Conservation (phyloP, 2,113 vertebrate genomes). For the Vidua chalybeata region DNA sequence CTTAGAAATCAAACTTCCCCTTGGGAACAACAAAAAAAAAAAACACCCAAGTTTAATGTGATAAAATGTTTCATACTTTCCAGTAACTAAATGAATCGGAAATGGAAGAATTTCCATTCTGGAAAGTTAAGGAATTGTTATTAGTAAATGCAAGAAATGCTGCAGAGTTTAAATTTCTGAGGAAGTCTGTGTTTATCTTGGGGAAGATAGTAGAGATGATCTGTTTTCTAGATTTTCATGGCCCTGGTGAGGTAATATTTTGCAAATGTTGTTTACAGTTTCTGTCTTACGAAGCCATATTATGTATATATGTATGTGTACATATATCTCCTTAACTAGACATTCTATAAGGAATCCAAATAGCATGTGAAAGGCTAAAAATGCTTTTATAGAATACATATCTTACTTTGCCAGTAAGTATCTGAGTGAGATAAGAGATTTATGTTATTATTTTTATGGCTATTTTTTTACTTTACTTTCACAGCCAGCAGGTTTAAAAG, state of each 20-base stretch:
- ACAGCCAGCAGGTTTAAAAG: neutral
- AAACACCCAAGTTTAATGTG: neutral
- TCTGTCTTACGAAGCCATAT: neutral
- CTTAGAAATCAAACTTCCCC: neutral
- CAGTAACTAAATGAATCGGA: slow-evolving; percentile 6
- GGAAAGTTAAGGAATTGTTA: slow-evolving; percentile 17
- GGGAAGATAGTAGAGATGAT: neutral
- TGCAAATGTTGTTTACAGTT: slow-evolving; percentile 52
- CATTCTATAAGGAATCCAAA: neutral
- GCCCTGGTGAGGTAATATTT: slow-evolving; percentile 14
- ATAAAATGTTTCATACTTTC: slow-evolving; percentile 14
- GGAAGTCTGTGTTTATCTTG: slow-evolving; percentile 43
- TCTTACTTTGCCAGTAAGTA: neutral
- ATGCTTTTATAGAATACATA: neutral
- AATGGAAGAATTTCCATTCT: slow-evolving; percentile 29
- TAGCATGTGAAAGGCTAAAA: neutral
- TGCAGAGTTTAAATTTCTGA: slow-evolving; percentile 8
- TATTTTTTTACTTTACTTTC: neutral
- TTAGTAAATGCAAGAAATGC: slow-evolving; percentile 1
- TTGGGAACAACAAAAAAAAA: neutral
- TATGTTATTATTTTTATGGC: neutral
- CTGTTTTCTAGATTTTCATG: slow-evolving; percentile 26
- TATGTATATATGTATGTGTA: neutral
- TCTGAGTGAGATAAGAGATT: neutral
- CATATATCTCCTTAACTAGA: neutral